Conservation (phyloP, 2,113 vertebrate genomes). For the Globicephala melas region DNA sequence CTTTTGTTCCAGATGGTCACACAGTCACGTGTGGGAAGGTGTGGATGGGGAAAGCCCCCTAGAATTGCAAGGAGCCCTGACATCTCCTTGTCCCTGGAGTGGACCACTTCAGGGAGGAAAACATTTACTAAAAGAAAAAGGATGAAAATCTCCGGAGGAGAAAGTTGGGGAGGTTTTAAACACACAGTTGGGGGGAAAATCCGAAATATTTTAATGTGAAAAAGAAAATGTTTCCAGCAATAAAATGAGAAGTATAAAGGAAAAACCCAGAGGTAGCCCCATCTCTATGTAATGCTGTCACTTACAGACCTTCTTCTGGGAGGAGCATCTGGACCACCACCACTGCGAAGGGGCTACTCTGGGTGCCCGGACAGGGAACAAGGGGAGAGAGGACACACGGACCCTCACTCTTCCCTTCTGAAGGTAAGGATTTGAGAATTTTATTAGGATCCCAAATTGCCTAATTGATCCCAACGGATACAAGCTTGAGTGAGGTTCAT, state of each 20-base stretch:
- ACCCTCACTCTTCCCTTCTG: neutral
- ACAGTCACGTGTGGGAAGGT: neutral
- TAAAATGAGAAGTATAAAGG: neutral
- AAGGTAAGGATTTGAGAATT: neutral
- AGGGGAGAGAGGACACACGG: rapidly evolving
- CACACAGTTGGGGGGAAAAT: neutral
- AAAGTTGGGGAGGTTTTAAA: neutral
- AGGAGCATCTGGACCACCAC: rapidly evolving
- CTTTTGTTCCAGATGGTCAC: neutral
- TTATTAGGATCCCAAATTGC: neutral
- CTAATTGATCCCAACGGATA: neutral
- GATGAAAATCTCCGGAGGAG: neutral
- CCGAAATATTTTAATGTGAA: neutral
- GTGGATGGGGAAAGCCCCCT: rapidly evolving
- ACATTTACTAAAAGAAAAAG: neutral
- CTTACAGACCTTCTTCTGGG: neutral
- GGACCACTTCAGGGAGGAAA: neutral
- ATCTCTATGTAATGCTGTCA: rapidly evolving
- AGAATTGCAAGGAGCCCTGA: neutral
- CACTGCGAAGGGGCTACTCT: neutral
- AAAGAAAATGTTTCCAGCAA: neutral
- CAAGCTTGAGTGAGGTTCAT: neutral
- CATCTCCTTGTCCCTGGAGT: neutral
- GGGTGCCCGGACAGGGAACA: neutral
- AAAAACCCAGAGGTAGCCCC: neutral